These are phyloP conservation scores for Harpagoxenus sublaevis DNA, from an alignment of 2,888 invertebrate species.

Conservation along the genomic window DNA sequence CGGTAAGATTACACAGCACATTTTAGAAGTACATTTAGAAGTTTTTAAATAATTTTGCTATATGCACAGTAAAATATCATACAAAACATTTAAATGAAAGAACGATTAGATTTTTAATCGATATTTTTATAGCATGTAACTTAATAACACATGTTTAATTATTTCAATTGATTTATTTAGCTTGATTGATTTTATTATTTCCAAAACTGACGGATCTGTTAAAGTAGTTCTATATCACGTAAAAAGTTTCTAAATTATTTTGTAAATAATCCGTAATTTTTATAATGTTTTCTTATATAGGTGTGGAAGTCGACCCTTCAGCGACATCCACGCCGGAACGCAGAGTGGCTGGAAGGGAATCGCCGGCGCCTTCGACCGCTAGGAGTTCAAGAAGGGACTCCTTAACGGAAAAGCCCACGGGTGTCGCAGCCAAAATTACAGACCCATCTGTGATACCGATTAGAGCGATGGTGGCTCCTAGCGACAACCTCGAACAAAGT, in stretches of 20 bases:
- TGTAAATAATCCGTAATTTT: neutral
- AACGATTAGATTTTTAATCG: neutral
- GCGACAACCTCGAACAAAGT: conserved; percentile 86
- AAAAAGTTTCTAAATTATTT: neutral
- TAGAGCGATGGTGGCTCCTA: conserved; percentile 78
- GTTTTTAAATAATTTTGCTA: neutral
- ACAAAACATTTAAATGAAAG: neutral
- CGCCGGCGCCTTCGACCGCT: conserved; percentile 90
- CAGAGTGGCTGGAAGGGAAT: conserved; percentile 87
- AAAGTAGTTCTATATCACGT: neutral
- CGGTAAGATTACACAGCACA: conserved; percentile 72
- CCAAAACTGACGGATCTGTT: neutral
- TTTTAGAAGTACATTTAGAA: neutral
- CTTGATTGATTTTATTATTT: neutral
- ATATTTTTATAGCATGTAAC: neutral
- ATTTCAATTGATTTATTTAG: neutral
- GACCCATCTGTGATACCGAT: conserved; percentile 81
- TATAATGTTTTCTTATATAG: conserved; percentile 63
- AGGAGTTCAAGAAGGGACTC: conserved; percentile 91
- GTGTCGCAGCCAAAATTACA: conserved; percentile 82
- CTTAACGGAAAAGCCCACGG: conserved; percentile 87
- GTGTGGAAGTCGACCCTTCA: conserved; percentile 84
- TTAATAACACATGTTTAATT: neutral
- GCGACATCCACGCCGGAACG: conserved; percentile 91
- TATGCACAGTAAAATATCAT: neutral